A percentile compares a stretch with the other conserved stretches of the same genome.
Conservation (phyloP, 2,888 invertebrate genomes). For the Notodonta dromedarius region DNA sequence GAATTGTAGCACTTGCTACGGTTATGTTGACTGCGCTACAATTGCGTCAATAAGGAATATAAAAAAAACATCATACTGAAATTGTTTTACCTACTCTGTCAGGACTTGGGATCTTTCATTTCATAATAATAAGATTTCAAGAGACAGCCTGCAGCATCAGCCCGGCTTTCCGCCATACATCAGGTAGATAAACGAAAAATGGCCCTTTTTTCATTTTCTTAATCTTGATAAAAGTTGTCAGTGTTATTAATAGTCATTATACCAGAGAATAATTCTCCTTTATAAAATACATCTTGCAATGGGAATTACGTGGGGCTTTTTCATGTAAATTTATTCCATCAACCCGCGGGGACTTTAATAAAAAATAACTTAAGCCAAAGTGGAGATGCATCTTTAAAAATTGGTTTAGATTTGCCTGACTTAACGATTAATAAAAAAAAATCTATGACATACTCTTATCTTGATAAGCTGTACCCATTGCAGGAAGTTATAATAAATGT, state of each 20-base stretch:
- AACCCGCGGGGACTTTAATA: constrained; percentile 28
- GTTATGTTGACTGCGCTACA: neutral
- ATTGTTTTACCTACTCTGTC: neutral
- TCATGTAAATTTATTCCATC: constrained; percentile 43
- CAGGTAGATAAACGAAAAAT: constrained; percentile 31
- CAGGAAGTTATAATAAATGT: too few species aligned
- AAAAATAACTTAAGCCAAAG: constrained; percentile 23
- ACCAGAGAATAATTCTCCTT: constrained; percentile 24
- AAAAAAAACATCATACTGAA: neutral
- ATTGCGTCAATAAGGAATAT: neutral
- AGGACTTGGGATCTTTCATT: neutral
- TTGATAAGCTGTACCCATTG: too few species aligned
- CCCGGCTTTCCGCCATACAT: constrained; percentile 14
- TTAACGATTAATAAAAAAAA: neutral
- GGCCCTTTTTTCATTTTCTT: constrained; percentile 31
- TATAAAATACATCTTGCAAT: constrained; percentile 24
- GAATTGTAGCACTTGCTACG: neutral
- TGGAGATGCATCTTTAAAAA: constrained; percentile 33
- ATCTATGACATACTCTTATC: too few species aligned
- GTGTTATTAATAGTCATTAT: constrained; percentile 39
- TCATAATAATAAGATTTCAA: neutral
- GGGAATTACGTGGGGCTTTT: constrained; percentile 26
- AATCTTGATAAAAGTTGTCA: constrained; percentile 37
- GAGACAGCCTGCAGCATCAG: neutral
- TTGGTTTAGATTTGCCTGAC: constrained; percentile 9